Conservation (phyloP, 2,113 vertebrate genomes). For the Podiceps cristatus region DNA sequence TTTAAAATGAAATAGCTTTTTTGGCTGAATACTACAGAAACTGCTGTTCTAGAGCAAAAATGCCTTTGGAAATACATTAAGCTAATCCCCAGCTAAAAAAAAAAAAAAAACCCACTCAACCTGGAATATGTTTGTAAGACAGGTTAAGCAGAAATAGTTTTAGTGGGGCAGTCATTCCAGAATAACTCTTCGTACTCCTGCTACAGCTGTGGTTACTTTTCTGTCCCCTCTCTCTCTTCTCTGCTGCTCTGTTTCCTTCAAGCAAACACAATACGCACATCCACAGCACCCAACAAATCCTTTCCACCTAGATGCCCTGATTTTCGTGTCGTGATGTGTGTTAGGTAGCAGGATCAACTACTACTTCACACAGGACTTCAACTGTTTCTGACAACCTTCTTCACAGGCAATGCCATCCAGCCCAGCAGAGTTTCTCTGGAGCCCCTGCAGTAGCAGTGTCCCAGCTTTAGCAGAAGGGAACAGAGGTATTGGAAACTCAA, state of each 20-base stretch:
- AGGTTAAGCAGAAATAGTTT: not conserved
- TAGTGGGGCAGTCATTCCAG: not conserved
- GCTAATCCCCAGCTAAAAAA: not conserved
- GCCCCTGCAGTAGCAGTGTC: not conserved
- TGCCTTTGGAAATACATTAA: not conserved
- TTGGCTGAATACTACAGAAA: not conserved
- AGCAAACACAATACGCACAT: rapidly evolving
- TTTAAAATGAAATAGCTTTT: not conserved
- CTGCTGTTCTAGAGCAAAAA: not conserved
- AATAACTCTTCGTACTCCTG: not conserved
- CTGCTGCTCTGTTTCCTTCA: not conserved
- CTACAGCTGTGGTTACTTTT: not conserved
- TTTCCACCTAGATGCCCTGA: not conserved
- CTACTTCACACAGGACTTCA: not conserved
- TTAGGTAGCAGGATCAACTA: not conserved
- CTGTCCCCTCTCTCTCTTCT: not conserved
- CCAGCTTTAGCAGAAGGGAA: not conserved
- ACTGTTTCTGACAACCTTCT: not conserved
- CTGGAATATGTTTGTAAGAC: not conserved
- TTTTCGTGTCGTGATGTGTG: not conserved
- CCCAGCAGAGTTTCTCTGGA: not conserved
- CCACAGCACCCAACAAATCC: not conserved
- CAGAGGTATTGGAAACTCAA: not conserved
- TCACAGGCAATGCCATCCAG: not conserved
- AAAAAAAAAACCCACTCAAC: not conserved